Evolutionary conservation across 2,113 vertebrate genomes (phyloP).

Genomic region (Dascyllus trimaculatus): DNA sequence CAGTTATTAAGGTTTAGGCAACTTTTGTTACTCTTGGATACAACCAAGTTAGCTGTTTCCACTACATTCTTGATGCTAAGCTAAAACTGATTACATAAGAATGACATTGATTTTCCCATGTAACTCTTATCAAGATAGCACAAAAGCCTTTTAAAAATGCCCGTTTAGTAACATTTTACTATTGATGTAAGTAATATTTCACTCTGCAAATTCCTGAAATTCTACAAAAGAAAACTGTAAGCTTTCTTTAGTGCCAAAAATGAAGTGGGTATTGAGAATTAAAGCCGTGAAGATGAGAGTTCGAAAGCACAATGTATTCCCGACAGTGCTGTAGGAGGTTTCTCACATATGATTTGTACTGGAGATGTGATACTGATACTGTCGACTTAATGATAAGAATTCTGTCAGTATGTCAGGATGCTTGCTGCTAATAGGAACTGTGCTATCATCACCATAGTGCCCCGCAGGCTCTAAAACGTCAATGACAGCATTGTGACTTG

Average conservation of each 20-base stretch:
- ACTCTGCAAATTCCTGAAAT: neutral
- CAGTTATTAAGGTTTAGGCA: no score
- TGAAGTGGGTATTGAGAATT: conserved; percentile 2
- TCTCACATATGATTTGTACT: conserved; percentile 38
- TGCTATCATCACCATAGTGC: conserved; percentile 50
- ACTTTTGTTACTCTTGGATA: no score
- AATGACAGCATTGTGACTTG: conserved; percentile 76
- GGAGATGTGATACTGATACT: conserved; percentile 50
- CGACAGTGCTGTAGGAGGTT: neutral
- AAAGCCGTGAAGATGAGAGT: neutral
- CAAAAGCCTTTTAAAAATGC: no score
- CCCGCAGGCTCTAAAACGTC: conserved; percentile 54
- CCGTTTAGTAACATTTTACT: no score
- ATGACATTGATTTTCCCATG: no score
- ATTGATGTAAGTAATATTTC: no score
- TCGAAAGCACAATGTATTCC: conserved; percentile 20
- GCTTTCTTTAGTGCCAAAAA: conserved; percentile 9
- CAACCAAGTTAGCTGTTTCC: no score
- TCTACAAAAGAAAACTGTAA: neutral
- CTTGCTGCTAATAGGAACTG: conserved; percentile 67
- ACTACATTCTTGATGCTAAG: no score
- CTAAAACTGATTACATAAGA: no score
- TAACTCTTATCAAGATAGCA: neutral
- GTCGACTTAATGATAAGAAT: conserved; percentile 60
- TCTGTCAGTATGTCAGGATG: conserved; percentile 58